phyloP scores from a whole-genome alignment of 2,113 vertebrate species.

The Trematomus loennbergii region DNA sequence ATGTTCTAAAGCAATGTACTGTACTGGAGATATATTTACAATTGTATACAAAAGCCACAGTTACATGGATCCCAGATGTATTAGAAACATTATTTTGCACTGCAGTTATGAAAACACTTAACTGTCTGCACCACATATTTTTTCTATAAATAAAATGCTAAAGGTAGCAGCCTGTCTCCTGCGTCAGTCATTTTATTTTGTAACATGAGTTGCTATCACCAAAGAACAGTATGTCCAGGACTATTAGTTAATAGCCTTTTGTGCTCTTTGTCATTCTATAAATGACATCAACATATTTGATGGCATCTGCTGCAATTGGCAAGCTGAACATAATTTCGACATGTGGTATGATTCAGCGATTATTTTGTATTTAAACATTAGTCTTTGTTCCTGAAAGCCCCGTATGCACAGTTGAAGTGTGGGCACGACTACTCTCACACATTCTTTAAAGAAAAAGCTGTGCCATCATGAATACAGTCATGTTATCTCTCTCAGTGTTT shows the following conservation, averaged over 20 bases:
- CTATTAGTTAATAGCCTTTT: conserved; percentile 26
- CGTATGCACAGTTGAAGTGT: conserved; percentile 2
- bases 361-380: conserved; percentile 10
- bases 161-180: conserved; percentile 23
- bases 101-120: not conserved
- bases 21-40: conserved; percentile 13
- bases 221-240: conserved; percentile 26
- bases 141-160: conserved; percentile 29
- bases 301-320: not conserved
- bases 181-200: conserved; percentile 21
- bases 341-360: not conserved
- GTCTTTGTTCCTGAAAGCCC: not conserved
- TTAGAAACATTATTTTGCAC: conserved; percentile 1
- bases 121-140: not conserved
- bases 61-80: conserved; percentile 12
- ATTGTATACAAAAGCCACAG: conserved; percentile 17
- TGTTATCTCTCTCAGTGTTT: conserved; percentile 14
- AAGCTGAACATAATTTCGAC: conserved; percentile 1
- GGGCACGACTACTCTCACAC: conserved; percentile 10
- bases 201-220: not conserved
- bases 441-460: conserved; percentile 9
- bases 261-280: conserved; percentile 25
- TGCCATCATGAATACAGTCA: conserved; percentile 17
- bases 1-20: conserved; percentile 3
- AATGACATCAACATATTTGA: conserved; percentile 21